Evolutionary conservation across 2,888 invertebrate genomes (phyloP).

Genomic region (Criorhina ranunculi): DNA sequence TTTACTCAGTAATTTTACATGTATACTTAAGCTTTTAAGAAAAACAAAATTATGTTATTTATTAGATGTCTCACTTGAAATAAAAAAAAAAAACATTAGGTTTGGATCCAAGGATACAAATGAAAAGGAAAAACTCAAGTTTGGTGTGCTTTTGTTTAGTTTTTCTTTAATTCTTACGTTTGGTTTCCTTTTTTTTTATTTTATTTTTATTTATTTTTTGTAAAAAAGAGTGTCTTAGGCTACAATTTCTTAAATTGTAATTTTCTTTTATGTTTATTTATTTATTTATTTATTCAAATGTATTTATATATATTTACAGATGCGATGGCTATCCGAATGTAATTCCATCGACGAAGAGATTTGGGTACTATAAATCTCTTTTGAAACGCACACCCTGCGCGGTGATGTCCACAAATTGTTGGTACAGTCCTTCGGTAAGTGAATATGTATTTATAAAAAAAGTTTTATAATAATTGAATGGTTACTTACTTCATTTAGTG

Average conservation of each 20-base stretch:
- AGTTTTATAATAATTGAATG: slow-evolving; percentile 1
- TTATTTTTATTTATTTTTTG: too few relatives aligned
- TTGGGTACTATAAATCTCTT: slow-evolving; percentile 84
- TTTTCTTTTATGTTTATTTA: slow-evolving; percentile 76
- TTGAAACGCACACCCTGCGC: slow-evolving; percentile 84
- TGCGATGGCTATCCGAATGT: slow-evolving; percentile 83
- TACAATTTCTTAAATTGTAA: slow-evolving; percentile 78
- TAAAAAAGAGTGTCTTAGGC: slow-evolving; percentile 78
- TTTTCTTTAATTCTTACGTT: slow-evolving; percentile 71
- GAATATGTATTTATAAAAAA: not conserved
- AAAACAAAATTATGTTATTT: slow-evolving; percentile 57
- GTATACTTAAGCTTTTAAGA: slow-evolving; percentile 69
- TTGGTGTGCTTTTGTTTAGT: slow-evolving; percentile 51
- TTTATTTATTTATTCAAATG: slow-evolving; percentile 70
- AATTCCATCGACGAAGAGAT: slow-evolving; percentile 83
- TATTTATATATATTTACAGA: slow-evolving; percentile 82
- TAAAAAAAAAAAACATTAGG: slow-evolving; percentile 12
- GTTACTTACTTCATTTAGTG: slow-evolving; percentile 84
- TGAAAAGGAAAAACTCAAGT: slow-evolving; percentile 22
- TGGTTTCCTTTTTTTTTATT: slow-evolving; percentile 45
- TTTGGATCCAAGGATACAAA: slow-evolving; percentile 41
- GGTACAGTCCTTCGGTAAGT: slow-evolving; percentile 82
- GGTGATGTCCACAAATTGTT: slow-evolving; percentile 84
- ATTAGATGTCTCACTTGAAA: slow-evolving; percentile 32
- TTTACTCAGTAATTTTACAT: slow-evolving; percentile 68